Conservation (phyloP, 2,113 vertebrate species). For the Spea multiplicata region DNA sequence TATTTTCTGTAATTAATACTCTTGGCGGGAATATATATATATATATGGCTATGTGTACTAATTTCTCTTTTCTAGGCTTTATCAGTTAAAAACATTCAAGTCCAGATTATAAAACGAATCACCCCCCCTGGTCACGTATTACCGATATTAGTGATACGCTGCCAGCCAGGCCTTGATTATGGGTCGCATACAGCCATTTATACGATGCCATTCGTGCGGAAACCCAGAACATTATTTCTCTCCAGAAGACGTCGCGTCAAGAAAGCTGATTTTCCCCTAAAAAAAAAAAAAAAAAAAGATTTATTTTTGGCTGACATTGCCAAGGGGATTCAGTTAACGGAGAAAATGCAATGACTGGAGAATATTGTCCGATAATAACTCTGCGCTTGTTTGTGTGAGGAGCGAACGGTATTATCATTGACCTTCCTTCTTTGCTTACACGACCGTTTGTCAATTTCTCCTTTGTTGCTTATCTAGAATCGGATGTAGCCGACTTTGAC, state of each 20-base stretch:
- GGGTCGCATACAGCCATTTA: not conserved
- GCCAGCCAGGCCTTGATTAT: not conserved
- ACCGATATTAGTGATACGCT: too few species aligned
- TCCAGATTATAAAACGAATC: too few species aligned
- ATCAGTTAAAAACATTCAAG: too few species aligned
- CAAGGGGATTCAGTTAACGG: conserved; percentile 8
- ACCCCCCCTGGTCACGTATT: too few species aligned
- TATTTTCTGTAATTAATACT: too few species aligned
- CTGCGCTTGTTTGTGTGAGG: not conserved
- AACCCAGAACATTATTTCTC: not conserved
- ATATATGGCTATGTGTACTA: too few species aligned
- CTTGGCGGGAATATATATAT: too few species aligned
- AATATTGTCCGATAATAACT: conserved; percentile 2
- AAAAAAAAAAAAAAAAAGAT: not conserved
- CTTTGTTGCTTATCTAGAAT: conserved; percentile 68
- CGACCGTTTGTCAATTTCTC: conserved; percentile 24
- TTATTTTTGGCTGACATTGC: not conserved
- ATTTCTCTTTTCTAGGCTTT: too few species aligned
- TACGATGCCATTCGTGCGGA: not conserved
- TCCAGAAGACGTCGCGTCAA: not conserved
- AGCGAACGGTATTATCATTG: conserved; percentile 7
- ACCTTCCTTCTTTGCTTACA: conserved; percentile 33
- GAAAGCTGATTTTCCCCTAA: not conserved
- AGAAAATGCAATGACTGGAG: not conserved
- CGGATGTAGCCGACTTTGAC: conserved; percentile 89